A percentile compares a stretch with the other conserved stretches of the same genome.
These are phyloP conservation scores for Rhinolophus sinicus DNA, from an alignment of 2,113 vertebrate genomes.

Conservation along the genomic window DNA sequence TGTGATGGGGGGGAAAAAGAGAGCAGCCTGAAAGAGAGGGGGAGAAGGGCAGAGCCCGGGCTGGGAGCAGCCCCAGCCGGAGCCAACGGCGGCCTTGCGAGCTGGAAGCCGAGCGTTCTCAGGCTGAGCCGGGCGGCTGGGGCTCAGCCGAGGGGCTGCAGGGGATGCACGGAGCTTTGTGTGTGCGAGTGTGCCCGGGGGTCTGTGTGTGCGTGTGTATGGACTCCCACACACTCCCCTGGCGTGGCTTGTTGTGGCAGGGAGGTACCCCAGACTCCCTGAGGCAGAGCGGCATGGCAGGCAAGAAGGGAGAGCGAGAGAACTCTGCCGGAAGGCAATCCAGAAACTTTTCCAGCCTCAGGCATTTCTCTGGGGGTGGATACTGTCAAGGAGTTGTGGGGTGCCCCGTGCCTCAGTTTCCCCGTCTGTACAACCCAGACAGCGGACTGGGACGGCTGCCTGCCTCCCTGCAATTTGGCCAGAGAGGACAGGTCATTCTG, in stretches of 20 bases:
- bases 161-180: constrained; percentile 46
- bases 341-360: constrained; percentile 70
- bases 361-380: background rate
- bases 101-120: constrained; percentile 2
- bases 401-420: constrained; percentile 64
- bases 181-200: background rate
- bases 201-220: background rate
- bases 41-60: constrained; percentile 23
- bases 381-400: background rate
- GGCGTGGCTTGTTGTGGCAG: background rate
- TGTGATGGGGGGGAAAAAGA: background rate
- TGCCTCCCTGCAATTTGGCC: background rate
- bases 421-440: background rate
- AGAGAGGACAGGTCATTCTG: background rate
- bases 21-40: constrained; percentile 30
- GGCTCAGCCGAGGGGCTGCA: constrained; percentile 36
- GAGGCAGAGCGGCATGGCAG: background rate
- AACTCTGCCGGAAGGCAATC: constrained; percentile 57
- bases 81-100: constrained; percentile 55
- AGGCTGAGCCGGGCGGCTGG: background rate
- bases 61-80: constrained; percentile 43
- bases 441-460: background rate
- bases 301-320: background rate
- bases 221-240: background rate
- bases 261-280: constrained; percentile 32